Evolutionary conservation across 2,113 vertebrate genomes (phyloP), one percentile per base, ranked within the genome.

Genomic region (Zeus faber): DNA sequence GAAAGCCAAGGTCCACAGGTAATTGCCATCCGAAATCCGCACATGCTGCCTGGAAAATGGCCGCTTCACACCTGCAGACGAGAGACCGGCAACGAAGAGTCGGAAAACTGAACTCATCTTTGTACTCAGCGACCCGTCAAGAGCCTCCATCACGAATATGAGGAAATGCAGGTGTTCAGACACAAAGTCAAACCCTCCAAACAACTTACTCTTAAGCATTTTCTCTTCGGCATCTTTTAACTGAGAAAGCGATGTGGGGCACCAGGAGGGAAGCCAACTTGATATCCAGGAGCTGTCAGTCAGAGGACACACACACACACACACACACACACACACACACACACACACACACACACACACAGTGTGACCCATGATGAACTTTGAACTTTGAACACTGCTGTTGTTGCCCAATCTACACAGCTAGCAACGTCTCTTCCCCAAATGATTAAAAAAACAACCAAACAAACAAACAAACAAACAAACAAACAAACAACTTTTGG

Each of bases 231-330:
- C 93, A 64, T 93, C 91, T 86, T 92, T 93, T 18, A 98, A 92
- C 67, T 91, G 92, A 47, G 88, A 79, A 20, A 85, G 58, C 23
- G 96, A 98, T 0, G 94, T 95, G 45, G 95, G 95, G 60, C 95
- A 96, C 95, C 95, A 98, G 6, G 94, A 91, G 44, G 96, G 96
- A 60, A 98, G 86, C 96, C 95, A 98, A 25, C 87, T 89, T 57
- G 85, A 88, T 20, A 96, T 80, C 93, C 94, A 91, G 33, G 91
- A 91, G 81, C 94, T 96, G 77, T 1, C 76, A 57, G 29, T 49
- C 35, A 57, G 40, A 57, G 18, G 47, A 25, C 6, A 65, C 31
- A 51, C 48, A 61, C 2, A 39, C 58, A 63, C 0, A 22, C 25
- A 47, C 41, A 31, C 18, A 24, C 2, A 52, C 31, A 62, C 31